Percentiles rank a stretch among this genome's conserved stretches.
These are phyloP conservation scores for Danaus plexippus DNA, from an alignment of 1,140 invertebrate genomes.

Conservation along the genomic window DNA sequence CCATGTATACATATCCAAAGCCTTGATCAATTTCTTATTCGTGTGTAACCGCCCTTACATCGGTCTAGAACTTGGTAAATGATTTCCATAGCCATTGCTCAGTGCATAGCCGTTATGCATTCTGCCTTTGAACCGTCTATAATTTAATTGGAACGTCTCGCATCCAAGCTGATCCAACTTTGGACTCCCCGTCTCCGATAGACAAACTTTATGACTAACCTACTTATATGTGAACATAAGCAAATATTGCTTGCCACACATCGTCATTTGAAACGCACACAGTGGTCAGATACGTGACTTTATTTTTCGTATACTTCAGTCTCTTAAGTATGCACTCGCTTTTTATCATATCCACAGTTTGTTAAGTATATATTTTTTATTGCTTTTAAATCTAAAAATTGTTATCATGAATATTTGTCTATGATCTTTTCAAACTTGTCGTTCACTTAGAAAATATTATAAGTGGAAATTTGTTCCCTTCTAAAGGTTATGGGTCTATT, in stretches of 20 bases:
- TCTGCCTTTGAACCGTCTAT: slow-evolving; percentile 52
- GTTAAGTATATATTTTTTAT: too few relatives aligned
- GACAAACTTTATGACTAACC: slow-evolving; percentile 49
- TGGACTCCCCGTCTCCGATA: slow-evolving; percentile 29
- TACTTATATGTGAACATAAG: slow-evolving; percentile 27
- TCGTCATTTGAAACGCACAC: too few relatives aligned
- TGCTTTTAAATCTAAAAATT: too few relatives aligned
- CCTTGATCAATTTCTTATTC: slow-evolving; percentile 15
- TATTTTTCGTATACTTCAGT: too few relatives aligned
- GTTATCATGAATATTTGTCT: too few relatives aligned
- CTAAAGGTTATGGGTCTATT: too few relatives aligned
- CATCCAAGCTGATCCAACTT: slow-evolving; percentile 39
- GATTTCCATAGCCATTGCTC: slow-evolving; percentile 44
- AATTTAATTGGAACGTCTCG: slow-evolving; percentile 56
- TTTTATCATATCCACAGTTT: too few relatives aligned
- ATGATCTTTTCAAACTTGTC: too few relatives aligned
- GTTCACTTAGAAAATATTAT: too few relatives aligned
- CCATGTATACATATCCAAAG: background rate
- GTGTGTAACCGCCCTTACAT: slow-evolving; percentile 16
- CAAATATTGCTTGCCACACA: slow-evolving; percentile 5
- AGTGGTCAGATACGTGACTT: too few relatives aligned
- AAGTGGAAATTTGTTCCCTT: too few relatives aligned
- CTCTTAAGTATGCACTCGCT: too few relatives aligned
- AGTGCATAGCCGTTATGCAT: slow-evolving; percentile 44
- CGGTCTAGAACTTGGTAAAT: slow-evolving; percentile 34